phyloP scores from a whole-genome alignment of 2,888 invertebrate genomes.

The Orchesellides sinensis region DNA sequence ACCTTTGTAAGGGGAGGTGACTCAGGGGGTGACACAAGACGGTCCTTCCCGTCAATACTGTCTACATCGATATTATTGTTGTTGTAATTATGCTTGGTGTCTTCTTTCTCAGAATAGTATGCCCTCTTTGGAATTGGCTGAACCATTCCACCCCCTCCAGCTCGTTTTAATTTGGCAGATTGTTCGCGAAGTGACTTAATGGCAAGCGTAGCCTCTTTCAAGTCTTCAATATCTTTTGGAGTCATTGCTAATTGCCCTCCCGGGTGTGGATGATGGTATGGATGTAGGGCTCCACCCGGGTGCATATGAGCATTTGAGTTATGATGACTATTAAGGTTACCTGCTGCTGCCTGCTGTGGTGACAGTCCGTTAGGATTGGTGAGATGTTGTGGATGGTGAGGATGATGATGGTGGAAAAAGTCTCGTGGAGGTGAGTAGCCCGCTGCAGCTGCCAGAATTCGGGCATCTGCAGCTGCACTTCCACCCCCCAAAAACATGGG shows the following conservation, averaged over 20 bases:
- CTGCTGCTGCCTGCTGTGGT: conserved; percentile 34
- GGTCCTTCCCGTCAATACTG: conserved; percentile 12
- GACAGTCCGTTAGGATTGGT: conserved; percentile 43
- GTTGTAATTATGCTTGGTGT: conserved; percentile 40
- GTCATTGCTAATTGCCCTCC: conserved; percentile 65
- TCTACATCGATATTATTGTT: conserved; percentile 34
- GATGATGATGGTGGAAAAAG: conserved; percentile 63
- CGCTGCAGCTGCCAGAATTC: conserved; percentile 70
- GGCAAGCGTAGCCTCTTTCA: conserved; percentile 65
- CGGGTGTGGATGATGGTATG: conserved; percentile 51
- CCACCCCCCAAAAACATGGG: conserved; percentile 72
- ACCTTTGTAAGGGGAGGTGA: conserved; percentile 47
- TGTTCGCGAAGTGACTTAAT: conserved; percentile 69
- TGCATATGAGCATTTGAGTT: conserved; percentile 39
- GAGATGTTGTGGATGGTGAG: conserved; percentile 51
- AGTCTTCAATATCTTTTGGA: conserved; percentile 70
- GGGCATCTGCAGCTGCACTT: conserved; percentile 65
- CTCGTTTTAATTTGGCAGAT: conserved; percentile 68
- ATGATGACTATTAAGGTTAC: conserved; percentile 50
- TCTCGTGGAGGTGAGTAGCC: conserved; percentile 69
- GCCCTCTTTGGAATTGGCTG: conserved; percentile 46
- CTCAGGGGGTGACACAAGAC: conserved; percentile 42
- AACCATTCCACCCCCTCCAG: conserved; percentile 21
- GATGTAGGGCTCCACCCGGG: conserved; percentile 17
- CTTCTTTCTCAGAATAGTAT: conserved; percentile 10